phyloP scores from a whole-genome alignment of 2,797 vertebrate species.

The Lepidocolaptes lacrymiger region DNA sequence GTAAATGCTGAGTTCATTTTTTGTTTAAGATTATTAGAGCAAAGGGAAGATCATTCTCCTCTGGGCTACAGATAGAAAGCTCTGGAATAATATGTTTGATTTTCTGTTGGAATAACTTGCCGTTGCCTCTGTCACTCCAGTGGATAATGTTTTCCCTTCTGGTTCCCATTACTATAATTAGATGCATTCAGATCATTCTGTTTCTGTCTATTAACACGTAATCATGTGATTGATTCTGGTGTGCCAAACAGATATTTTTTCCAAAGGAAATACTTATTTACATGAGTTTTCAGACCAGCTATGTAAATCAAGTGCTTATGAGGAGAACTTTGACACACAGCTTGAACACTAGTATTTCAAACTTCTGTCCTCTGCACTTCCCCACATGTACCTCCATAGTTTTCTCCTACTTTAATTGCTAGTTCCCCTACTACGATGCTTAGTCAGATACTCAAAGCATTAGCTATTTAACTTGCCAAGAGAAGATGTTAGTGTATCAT shows the following conservation, averaged over 20 bases:
- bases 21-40: not conserved
- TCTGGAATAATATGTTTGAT: not conserved
- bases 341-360: not conserved
- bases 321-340: not conserved
- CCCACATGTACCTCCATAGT: rapidly evolving
- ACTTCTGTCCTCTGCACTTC: not conserved
- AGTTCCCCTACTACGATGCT: not conserved
- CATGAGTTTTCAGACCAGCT: not conserved
- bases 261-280: not conserved
- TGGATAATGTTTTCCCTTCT: conserved; percentile 21
- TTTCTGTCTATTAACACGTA: conserved; percentile 27
- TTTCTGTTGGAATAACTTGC: not conserved
- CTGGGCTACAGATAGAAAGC: not conserved
- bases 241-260: conserved; percentile 3
- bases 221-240: conserved; percentile 1
- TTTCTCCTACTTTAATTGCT: not conserved
- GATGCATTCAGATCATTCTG: conserved; percentile 17
- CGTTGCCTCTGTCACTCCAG: not conserved
- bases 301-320: not conserved
- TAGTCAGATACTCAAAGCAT: not conserved
- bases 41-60: not conserved
- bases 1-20: not conserved
- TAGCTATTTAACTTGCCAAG: not conserved
- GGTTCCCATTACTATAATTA: conserved; percentile 16
- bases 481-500: not conserved